These are phyloP conservation scores for Drosophila buzzatii DNA, from an alignment of 2,888 invertebrate species.

Conservation along the genomic window DNA sequence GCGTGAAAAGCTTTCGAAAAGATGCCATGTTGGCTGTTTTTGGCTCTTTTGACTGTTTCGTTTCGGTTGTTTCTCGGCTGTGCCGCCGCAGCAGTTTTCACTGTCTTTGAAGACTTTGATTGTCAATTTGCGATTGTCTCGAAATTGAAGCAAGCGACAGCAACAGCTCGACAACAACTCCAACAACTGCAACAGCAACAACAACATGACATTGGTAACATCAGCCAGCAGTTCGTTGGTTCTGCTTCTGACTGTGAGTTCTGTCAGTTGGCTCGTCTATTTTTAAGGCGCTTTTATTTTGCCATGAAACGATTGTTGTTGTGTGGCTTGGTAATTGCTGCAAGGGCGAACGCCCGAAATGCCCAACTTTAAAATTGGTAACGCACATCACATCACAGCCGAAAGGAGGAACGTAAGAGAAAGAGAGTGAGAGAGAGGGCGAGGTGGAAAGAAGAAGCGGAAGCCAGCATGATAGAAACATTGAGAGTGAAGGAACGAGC, in stretches of 20 bases:
- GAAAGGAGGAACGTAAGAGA: too few relatives aligned
- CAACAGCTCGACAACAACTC: constrained; percentile 37
- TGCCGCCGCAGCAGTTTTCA: constrained; percentile 77
- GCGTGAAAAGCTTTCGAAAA: constrained; percentile 58
- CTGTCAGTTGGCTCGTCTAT: constrained; percentile 75
- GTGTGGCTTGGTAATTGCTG: constrained; percentile 78
- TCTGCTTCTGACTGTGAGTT: constrained; percentile 48
- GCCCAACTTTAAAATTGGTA: constrained; percentile 77
- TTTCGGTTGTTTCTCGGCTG: constrained; percentile 62
- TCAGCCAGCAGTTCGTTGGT: constrained; percentile 51
- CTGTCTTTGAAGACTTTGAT: constrained; percentile 81
- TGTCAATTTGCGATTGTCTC: constrained; percentile 80
- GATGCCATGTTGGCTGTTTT: constrained; percentile 74
- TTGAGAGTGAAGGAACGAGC: constrained; percentile 1
- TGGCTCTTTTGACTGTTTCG: constrained; percentile 60
- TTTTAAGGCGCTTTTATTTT: constrained; percentile 81
- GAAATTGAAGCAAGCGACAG: constrained; percentile 71
- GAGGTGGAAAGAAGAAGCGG: background rate
- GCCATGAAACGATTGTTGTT: constrained; percentile 79
- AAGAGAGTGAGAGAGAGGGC: too few relatives aligned
- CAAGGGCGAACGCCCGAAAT: constrained; percentile 64
- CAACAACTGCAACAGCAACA: constrained; percentile 4
- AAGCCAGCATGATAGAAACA: constrained; percentile 9
- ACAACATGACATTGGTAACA: constrained; percentile 30
- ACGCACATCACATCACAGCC: constrained; percentile 52